A percentile compares a stretch with the other conserved stretches of the same genome.
Conservation (phyloP, 2,113 vertebrate species). For the Zosterops japonicus region DNA sequence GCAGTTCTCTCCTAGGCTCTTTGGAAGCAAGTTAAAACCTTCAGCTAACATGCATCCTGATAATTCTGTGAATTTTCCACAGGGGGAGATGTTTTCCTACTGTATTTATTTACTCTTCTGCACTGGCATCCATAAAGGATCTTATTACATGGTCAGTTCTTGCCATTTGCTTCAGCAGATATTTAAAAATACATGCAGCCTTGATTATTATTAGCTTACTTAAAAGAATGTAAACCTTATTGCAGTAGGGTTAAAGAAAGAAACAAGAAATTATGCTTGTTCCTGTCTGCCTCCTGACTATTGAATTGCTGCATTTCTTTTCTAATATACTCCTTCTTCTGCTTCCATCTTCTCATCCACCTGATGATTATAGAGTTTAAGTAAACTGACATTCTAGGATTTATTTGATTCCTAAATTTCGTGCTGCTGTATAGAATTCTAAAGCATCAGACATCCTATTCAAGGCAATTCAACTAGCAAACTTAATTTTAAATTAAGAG, state of each 20-base stretch:
- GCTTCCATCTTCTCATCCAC: background rate
- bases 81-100: conserved; percentile 28
- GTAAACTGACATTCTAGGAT: background rate
- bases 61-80: conserved; percentile 20
- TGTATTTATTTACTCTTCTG: background rate
- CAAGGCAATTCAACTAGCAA: background rate
- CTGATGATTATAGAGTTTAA: background rate
- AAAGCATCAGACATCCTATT: background rate
- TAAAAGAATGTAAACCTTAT: background rate
- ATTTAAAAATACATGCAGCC: background rate
- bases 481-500: background rate
- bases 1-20: background rate
- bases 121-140: background rate
- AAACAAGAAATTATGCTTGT: background rate
- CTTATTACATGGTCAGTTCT: background rate
- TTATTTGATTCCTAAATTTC: background rate
- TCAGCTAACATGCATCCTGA: background rate
- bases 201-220: background rate
- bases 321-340: background rate
- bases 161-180: background rate
- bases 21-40: background rate
- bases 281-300: background rate
- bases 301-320: background rate
- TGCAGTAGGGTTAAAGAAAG: background rate
- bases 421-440: background rate